Evolutionary conservation across 2,888 invertebrate genomes (phyloP), one percentile per base, ranked within the genome.

Genomic region (Muschampia staudingeri): DNA sequence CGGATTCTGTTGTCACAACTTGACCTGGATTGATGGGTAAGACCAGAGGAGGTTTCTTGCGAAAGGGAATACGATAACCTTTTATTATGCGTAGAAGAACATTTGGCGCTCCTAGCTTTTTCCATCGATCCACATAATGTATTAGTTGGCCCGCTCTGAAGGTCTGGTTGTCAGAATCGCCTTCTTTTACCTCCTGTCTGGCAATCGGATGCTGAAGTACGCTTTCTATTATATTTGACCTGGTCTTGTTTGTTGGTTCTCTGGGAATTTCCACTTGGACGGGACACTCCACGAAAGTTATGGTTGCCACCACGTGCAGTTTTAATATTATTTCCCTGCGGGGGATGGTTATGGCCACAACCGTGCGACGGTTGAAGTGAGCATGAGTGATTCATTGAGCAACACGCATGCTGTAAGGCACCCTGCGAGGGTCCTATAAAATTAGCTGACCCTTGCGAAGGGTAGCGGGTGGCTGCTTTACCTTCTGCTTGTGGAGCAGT

Each of bases 11-110:
- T 19, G 67, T 76, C 52, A 44, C 7, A 19, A 16, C 14, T n/a
- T 78, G 40, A 25, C 14, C 71, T 16, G 34, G 69, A 14, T 61
- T 30, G 0, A 34, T 75, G 71, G 83, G 84, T 2, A 71, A 9
- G 2, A 80, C 4, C 4, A 84, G 42, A 11, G 84, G 82, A 30
- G 80, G 82, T 71, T 65, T 82, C 16, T 44, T 25, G 8, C 12
- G 7, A 73, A 82, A 84, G 4, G 82, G 82, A 75, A 84, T 80
- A 48, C 84, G 84, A 76, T 84, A 82, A 44, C 82, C 82, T 40
- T 76, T 56, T 34, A 79, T 25, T 70, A 83, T 76, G 56, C 56
- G 25, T 56, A 83, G 25, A 2, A 83, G 3, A 52, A 65, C 37
- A 0, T 48, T 48, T 11, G 81, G 78, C n/a, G 84, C 78, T 7